Conservation (phyloP, 2,113 vertebrate genomes). For the Labeo catla region DNA sequence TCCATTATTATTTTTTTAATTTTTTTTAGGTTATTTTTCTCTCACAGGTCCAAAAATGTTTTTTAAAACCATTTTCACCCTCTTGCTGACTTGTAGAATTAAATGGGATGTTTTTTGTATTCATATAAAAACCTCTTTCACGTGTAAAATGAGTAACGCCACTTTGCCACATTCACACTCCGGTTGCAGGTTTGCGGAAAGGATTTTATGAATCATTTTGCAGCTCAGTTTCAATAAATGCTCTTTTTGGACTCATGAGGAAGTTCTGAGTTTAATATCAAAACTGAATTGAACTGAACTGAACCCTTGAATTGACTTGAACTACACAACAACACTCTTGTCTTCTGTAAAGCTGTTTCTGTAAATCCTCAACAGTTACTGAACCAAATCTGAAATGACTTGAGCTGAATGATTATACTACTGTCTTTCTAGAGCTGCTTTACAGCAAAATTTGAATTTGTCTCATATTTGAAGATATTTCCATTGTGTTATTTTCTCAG, state of each 20-base stretch:
- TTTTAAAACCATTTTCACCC: neutral
- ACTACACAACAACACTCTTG: neutral
- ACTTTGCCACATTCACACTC: neutral
- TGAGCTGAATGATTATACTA: too few relatives aligned
- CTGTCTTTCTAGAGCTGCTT: too few relatives aligned
- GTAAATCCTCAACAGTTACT: too few relatives aligned
- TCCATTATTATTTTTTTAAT: too few relatives aligned
- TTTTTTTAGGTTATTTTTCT: neutral
- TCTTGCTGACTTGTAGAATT: neutral
- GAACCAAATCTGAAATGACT: too few relatives aligned
- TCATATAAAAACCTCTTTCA: neutral
- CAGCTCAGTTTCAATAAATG: neutral
- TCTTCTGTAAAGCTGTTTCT: too few relatives aligned
- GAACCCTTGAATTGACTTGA: neutral
- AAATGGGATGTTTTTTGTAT: neutral
- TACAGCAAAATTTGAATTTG: too few relatives aligned
- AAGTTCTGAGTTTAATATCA: neutral
- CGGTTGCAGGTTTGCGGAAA: neutral
- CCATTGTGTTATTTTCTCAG: too few relatives aligned
- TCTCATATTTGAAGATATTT: too few relatives aligned
- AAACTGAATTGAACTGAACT: neutral
- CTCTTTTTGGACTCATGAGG: neutral
- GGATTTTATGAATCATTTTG: neutral
- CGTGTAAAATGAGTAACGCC: neutral
- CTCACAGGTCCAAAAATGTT: neutral